Conservation (phyloP, 2,888 invertebrate species). For the Poecilus cupreus region DNA sequence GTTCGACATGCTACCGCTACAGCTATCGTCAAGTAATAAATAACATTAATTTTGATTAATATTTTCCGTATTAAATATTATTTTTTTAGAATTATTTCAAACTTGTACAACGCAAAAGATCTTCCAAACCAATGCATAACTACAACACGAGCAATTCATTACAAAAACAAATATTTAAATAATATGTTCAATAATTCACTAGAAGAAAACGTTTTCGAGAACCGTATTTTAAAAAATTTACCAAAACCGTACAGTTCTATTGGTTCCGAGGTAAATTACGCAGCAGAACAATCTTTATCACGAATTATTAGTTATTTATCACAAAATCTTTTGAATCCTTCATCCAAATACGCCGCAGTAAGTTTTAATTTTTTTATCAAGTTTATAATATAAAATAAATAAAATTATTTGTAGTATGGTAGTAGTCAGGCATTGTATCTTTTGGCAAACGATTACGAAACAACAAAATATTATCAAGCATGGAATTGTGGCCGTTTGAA, state of each 20-base stretch:
- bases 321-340: constrained; percentile 76
- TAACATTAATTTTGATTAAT: constrained; percentile 3
- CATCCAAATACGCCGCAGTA: constrained; percentile 82
- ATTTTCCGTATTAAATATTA: constrained; percentile 37
- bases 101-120: constrained; percentile 72
- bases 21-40: constrained; percentile 78
- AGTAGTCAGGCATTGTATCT: constrained; percentile 81
- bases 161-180: constrained; percentile 69
- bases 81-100: constrained; percentile 72
- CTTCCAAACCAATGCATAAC: constrained; percentile 75
- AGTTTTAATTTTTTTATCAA: constrained; percentile 68
- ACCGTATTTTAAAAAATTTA: constrained; percentile 74
- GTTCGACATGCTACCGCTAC: constrained; percentile 83
- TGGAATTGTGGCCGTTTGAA: constrained; percentile 76
- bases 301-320: constrained; percentile 75
- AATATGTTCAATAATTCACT: constrained; percentile 64
- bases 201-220: constrained; percentile 68
- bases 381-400: neutral
- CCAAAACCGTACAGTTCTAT: constrained; percentile 73
- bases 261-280: constrained; percentile 64
- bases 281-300: constrained; percentile 75
- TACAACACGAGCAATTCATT: constrained; percentile 74
- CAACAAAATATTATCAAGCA: constrained; percentile 79
- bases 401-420: constrained; percentile 74
- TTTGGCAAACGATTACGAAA: constrained; percentile 80